phyloP scores from a whole-genome alignment of 2,888 invertebrate genomes.

The Trichopria drosophilae region DNA sequence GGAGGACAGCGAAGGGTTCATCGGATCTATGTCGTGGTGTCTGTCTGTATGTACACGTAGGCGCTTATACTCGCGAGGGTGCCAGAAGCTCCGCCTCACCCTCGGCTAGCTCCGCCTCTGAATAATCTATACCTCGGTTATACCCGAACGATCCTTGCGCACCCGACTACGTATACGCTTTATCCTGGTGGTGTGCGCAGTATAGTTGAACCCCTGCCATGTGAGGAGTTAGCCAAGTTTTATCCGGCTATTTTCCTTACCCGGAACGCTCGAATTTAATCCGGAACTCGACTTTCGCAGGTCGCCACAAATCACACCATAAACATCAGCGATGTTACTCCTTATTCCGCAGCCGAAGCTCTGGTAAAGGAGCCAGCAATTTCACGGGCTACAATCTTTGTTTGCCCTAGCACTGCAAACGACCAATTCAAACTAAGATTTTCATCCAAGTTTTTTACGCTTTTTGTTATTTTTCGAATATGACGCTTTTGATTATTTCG shows the following conservation, averaged over 20 bases:
- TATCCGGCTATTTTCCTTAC: slow-evolving; percentile 53
- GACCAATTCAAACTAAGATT: too few relatives aligned
- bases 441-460: too few relatives aligned
- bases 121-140: slow-evolving; percentile 48
- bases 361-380: too few relatives aligned
- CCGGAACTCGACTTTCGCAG: slow-evolving; percentile 50
- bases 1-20: background rate
- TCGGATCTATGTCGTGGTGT: background rate
- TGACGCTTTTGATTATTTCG: too few relatives aligned
- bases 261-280: slow-evolving; percentile 55
- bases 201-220: slow-evolving; percentile 25
- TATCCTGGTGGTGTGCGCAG: slow-evolving; percentile 28
- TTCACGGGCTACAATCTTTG: too few relatives aligned
- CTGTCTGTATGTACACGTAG: slow-evolving; percentile 5
- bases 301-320: slow-evolving; percentile 56
- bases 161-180: slow-evolving; percentile 32
- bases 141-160: too few relatives aligned
- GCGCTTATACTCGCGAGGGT: slow-evolving; percentile 27
- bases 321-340: slow-evolving; percentile 50
- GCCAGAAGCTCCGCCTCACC: slow-evolving; percentile 49
- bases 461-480: too few relatives aligned
- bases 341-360: slow-evolving; percentile 32
- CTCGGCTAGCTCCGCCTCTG: slow-evolving; percentile 43
- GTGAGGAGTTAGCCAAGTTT: slow-evolving; percentile 52
- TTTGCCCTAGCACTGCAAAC: too few relatives aligned